Evolutionary conservation across 92 coral and sea anemone genomes (phyloP).

Genomic region (Montipora capitata): DNA sequence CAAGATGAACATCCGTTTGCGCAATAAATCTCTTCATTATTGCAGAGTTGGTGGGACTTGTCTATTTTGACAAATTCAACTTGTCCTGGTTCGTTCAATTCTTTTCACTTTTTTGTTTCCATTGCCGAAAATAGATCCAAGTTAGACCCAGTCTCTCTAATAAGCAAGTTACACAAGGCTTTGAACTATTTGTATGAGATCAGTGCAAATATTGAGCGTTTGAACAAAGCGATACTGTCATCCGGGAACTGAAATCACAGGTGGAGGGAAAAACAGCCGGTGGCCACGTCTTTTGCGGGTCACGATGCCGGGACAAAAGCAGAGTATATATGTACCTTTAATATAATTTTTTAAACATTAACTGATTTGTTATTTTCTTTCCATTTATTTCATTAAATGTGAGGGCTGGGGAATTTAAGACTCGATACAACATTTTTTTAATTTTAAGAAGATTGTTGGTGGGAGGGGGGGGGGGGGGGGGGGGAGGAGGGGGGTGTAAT

Average conservation of each 20-base stretch:
- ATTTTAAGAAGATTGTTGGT: no score
- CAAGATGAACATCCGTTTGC: slow-evolving; percentile 69
- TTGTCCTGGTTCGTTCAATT: slow-evolving; percentile 30
- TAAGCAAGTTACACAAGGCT: slow-evolving; percentile 29
- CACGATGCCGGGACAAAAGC: slow-evolving; percentile 3
- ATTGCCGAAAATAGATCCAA: neutral
- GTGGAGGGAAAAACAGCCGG: slow-evolving; percentile 51
- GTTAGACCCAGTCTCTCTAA: neutral
- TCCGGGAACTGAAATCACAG: slow-evolving; percentile 56
- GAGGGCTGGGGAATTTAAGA: neutral
- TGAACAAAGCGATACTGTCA: slow-evolving; percentile 36
- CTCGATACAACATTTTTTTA: neutral
- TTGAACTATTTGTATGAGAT: slow-evolving; percentile 32
- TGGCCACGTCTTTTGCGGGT: slow-evolving; percentile 18
- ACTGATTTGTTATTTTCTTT: neutral
- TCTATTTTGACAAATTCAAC: slow-evolving; percentile 35
- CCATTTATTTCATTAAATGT: no score
- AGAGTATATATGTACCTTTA: neutral
- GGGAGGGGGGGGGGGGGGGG: no score
- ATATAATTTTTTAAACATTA: neutral
- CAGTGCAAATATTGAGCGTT: slow-evolving; percentile 37
- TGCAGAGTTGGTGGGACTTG: slow-evolving; percentile 14
- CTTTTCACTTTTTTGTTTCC: slow-evolving; percentile 45
- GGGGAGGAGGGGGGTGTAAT: no score
- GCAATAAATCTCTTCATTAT: slow-evolving; percentile 42